These are phyloP conservation scores for Oryzias celebensis DNA, from an alignment of 2,113 vertebrate genomes.

Conservation along the genomic window DNA sequence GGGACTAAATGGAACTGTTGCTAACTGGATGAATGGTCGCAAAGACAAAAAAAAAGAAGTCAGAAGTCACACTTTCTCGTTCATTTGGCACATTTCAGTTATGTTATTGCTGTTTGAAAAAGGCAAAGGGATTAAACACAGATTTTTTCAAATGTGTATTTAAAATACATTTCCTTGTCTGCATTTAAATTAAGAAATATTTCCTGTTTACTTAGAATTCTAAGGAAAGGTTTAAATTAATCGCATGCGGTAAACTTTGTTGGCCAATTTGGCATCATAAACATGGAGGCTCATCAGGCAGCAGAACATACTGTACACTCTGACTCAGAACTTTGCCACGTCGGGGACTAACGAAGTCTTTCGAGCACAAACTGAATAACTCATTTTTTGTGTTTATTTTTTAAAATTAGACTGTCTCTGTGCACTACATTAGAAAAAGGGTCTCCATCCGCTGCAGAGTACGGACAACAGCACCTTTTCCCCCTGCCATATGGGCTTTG, in stretches of 20 bases:
- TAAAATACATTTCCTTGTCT: no score
- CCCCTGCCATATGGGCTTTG: background rate
- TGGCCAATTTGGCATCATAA: conserved; percentile 29
- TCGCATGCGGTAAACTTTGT: conserved; percentile 21
- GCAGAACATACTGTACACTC: background rate
- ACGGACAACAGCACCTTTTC: conserved; percentile 9
- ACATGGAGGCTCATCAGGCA: conserved; percentile 16
- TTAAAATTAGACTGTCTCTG: background rate
- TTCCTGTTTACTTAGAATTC: conserved; percentile 28
- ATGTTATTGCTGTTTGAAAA: no score
- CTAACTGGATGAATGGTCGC: conserved; percentile 16
- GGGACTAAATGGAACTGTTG: conserved; percentile 16
- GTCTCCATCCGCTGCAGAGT: background rate
- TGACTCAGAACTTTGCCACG: no score
- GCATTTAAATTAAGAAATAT: no score
- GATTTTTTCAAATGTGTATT: background rate
- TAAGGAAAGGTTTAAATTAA: conserved; percentile 30
- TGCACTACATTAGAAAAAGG: background rate
- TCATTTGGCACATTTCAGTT: no score
- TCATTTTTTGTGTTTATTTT: no score
- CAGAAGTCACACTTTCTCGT: no score
- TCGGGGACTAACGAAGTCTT: no score
- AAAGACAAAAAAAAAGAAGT: conserved; percentile 4
- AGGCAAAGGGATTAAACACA: background rate
- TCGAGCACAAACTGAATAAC: no score